Evolutionary conservation across 2,113 vertebrate genomes (phyloP), one percentile per base, ranked within the genome.

Genomic region (Odontophorus gujanensis): DNA sequence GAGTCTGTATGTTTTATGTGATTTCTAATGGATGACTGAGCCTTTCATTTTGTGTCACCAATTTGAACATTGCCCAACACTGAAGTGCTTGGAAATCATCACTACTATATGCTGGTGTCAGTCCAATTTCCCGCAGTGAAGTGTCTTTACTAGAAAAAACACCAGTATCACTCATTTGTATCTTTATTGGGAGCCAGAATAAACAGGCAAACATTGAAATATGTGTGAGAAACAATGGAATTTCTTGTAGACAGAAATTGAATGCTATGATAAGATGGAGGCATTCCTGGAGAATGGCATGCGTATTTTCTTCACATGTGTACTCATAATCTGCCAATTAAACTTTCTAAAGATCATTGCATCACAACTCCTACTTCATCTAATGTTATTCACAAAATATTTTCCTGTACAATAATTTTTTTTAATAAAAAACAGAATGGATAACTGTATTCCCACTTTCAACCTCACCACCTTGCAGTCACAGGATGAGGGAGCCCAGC

Each of bases 51-150:
- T 76, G 6, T 89, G 63, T 66, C 61, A 55, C 28, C 79, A 40
- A 24, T n/a, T 85, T 96, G 77, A 91, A 94, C 25, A 50, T 25
- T 81, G 55, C 48, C 50, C 81, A 78, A 50, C 12, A 67, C 38
- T 26, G 59, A 81, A 87, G 28, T 66, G 30, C 16, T 1, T 93
- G 51, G 42, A 87, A 76, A 62, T 66, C 38, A 53, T 58, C 13
- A 43, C 26, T 90, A 19, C 80, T 78, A 11, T 72, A n/a, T 79
- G 8, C n/a, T 87, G 43, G 25, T 77, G 86, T 85, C 36, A 28
- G 45, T 69, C 50, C 48, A 85, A 50, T 80, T 84, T 92, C 62
- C 79, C 80, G 42, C 42, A 26, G 32, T 32, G 36, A 76, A 38
- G 45, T 87, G 30, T 55, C 42, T 66, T 48, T 66, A 48, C 22